phyloP scores from a whole-genome alignment of 2,113 vertebrate genomes.

The Crypturellus undulatus region DNA sequence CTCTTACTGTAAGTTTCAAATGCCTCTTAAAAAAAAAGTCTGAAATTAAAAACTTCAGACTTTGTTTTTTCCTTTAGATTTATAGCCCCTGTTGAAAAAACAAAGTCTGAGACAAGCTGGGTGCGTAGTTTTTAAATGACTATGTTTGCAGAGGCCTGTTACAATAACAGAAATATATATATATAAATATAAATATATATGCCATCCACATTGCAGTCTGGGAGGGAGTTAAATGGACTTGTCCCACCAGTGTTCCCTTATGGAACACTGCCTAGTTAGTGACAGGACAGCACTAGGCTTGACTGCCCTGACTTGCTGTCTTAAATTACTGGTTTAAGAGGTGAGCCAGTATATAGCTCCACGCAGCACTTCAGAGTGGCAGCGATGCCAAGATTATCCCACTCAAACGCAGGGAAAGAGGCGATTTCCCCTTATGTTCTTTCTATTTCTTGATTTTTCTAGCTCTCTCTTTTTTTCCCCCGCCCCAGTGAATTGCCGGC shows the following conservation, averaged over 20 bases:
- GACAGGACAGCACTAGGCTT: neutral
- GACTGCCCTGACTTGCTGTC: neutral
- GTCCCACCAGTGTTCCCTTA: neutral
- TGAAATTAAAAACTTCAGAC: neutral
- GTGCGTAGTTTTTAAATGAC: neutral
- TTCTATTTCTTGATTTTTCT: conserved; percentile 64
- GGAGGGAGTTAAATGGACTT: neutral
- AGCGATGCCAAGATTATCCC: conserved; percentile 47
- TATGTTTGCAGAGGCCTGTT: neutral
- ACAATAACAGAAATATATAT: neutral
- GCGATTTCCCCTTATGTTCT: conserved; percentile 47
- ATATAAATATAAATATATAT: neutral
- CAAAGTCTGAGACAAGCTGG: neutral
- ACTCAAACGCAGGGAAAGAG: conserved; percentile 40
- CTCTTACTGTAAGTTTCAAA: neutral
- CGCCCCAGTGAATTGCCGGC: conserved; percentile 37
- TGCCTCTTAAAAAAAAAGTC: too few relatives aligned
- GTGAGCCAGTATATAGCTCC: conserved; percentile 8
- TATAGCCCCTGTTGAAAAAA: neutral
- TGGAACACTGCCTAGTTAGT: neutral
- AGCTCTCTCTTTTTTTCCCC: conserved; percentile 27
- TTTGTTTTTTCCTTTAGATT: conserved; percentile 1
- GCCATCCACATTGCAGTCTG: neutral
- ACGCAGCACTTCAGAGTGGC: conserved; percentile 32
- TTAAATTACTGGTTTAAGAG: conserved; percentile 28